Evolutionary conservation across 64 coral and sea anemone genomes (phyloP), one percentile per base, ranked within the genome.

Genomic region (Acropora yongei): DNA sequence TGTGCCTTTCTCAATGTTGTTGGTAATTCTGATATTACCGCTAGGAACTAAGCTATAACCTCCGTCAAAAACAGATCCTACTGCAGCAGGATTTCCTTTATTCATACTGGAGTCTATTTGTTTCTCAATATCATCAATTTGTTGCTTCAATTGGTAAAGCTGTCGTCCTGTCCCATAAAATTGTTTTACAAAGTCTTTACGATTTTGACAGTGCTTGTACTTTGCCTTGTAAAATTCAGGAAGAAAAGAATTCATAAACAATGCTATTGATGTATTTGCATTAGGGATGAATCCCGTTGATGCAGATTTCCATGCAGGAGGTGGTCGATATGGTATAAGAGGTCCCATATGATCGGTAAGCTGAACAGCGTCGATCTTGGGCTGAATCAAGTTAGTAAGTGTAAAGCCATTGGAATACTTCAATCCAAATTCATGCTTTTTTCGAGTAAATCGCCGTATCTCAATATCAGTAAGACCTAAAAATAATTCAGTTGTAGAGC

Each of bases 31-130:
- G 51, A 55, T 55, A 55, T 55, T 55, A 55, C 88, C 83, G 74
- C 75, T 94, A 61, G 92, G 78, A 77, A 84, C n/a, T 41, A 89
- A 74, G 77, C 69, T 89, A 78, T 78, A 44, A 82, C 66, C 92
- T 45, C 51, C 55, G 76, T 94, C 77, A 94, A 94, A 86, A 74
- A 93, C 74, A 57, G 92, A 48, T 94, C 86, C 65, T n/a, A 82
- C 76, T 49, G 74, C 44, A 80, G 91, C 91, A 50, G 84, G 91
- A 81, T 93, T 78, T 72, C 88, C n/a, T 74, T 87, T 88, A 19
- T 57, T 80, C 76, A 93, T 69, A 60, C 88, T 68, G 57, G 60
- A 93, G 78, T 86, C 55, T 85, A 92, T 76, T 84, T 91, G 78
- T 75, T 84, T 91, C 51, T 82, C 89, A 74, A 91, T 46, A 80